Percentiles rank a stretch among this genome's conserved stretches.
Conservation (phyloP, 2,797 vertebrate genomes). For the Podarcis lilfordi region DNA sequence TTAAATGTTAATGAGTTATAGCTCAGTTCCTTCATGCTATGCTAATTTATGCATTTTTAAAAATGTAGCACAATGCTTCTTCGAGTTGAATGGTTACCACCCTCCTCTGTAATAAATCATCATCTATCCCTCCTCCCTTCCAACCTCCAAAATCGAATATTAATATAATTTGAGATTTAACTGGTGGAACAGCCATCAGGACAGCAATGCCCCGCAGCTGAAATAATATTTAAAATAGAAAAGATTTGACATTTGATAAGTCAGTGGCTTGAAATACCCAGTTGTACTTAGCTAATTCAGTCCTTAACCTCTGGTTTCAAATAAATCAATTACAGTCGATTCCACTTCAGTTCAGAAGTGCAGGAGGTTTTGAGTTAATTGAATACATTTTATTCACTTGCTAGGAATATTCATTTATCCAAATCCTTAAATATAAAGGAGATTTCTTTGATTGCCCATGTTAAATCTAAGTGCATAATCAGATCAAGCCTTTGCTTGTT, state of each 20-base stretch:
- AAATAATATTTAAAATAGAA: slow-evolving; percentile 90
- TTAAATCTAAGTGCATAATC: slow-evolving; percentile 67
- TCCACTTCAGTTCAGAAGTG: slow-evolving; percentile 91
- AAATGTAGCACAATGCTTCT: slow-evolving; percentile 57
- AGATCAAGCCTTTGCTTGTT: slow-evolving; percentile 68
- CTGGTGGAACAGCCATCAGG: slow-evolving; percentile 86
- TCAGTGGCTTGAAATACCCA: slow-evolving; percentile 93
- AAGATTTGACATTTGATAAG: slow-evolving; percentile 91
- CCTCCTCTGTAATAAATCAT: slow-evolving; percentile 67
- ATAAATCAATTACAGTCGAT: slow-evolving; percentile 95
- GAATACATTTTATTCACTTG: slow-evolving; percentile 87
- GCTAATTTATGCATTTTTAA: slow-evolving; percentile 65
- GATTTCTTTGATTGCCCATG: slow-evolving; percentile 74
- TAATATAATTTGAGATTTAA: slow-evolving; percentile 87
- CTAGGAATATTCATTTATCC: slow-evolving; percentile 85
- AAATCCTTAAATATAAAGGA: slow-evolving; percentile 76
- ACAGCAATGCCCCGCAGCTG: slow-evolving; percentile 88
- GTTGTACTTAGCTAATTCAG: slow-evolving; percentile 95
- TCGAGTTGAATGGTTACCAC: slow-evolving; percentile 57
- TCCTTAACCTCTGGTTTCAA: slow-evolving; percentile 92
- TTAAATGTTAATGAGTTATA: slow-evolving; percentile 56
- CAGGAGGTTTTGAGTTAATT: slow-evolving; percentile 86
- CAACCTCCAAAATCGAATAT: slow-evolving; percentile 82
- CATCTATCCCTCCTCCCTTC: slow-evolving; percentile 68
- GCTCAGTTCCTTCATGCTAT: slow-evolving; percentile 30